Percentiles rank a stretch among this genome's conserved stretches.
Evolutionary conservation across 2,113 vertebrate genomes (phyloP).

Genomic region (Sialia sialis): DNA sequence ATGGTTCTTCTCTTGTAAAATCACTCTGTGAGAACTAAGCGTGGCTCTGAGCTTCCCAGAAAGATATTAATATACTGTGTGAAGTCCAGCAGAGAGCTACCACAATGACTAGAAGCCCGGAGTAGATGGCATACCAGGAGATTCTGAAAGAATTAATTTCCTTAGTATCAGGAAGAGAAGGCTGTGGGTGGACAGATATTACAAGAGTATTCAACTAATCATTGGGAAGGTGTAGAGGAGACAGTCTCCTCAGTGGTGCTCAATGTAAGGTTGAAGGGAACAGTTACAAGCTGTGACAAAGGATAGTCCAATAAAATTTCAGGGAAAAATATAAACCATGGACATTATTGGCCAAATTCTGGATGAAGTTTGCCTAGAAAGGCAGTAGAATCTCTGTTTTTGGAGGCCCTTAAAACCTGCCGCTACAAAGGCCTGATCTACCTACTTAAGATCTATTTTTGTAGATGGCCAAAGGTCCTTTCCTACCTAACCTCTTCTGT

Average conservation of each 20-base stretch:
- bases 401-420: background rate
- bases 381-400: background rate
- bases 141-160: background rate
- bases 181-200: background rate
- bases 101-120: background rate
- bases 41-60: background rate
- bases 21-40: background rate
- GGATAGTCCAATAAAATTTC: background rate
- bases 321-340: background rate
- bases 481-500: background rate
- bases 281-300: background rate
- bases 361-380: accelerated
- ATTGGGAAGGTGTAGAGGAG: background rate
- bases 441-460: background rate
- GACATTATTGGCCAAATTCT: background rate
- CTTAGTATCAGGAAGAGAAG: background rate
- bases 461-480: background rate
- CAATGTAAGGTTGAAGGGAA: background rate
- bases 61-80: background rate
- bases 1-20: background rate
- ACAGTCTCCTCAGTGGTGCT: background rate
- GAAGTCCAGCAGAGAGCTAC: background rate
- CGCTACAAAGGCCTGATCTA: background rate
- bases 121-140: background rate
- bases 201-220: background rate